These are phyloP conservation scores for Bubo scandiacus DNA, from an alignment of 2,113 vertebrate species.

Conservation along the genomic window DNA sequence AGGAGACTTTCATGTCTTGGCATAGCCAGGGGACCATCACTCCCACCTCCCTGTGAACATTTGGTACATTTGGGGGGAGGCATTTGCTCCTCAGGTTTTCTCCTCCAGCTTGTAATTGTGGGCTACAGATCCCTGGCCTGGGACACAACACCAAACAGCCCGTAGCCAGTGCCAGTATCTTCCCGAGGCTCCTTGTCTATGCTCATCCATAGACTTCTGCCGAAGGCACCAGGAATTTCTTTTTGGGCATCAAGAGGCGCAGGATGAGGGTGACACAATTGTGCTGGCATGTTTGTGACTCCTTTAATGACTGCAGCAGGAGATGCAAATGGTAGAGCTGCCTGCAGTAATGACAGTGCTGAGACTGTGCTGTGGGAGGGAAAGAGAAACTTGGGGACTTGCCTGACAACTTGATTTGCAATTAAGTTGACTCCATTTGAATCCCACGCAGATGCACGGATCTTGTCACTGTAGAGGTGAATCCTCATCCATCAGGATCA, in stretches of 20 bases:
- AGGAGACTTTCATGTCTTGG: background rate
- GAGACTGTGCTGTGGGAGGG: background rate
- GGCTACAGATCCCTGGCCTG: background rate
- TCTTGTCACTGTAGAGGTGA: background rate
- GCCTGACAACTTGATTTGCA: background rate
- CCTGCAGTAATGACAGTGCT: background rate
- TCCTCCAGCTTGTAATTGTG: background rate
- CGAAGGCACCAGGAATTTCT: background rate
- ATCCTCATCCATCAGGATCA: background rate
- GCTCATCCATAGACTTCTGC: background rate
- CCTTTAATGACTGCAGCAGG: background rate
- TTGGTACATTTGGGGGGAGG: rapidly evolving
- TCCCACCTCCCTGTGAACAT: background rate
- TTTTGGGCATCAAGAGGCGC: rapidly evolving
- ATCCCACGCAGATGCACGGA: background rate
- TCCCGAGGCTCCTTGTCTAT: background rate
- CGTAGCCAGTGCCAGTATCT: rapidly evolving
- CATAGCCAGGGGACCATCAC: background rate
- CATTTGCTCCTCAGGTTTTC: background rate
- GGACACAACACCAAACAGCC: background rate
- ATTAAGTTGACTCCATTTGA: background rate
- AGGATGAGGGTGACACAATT: background rate
- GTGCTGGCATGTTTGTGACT: background rate
- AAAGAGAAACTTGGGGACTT: background rate
- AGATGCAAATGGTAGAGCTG: background rate